phyloP scores from a whole-genome alignment of 2,797 vertebrate genomes.

The Pelobates cultripes region DNA sequence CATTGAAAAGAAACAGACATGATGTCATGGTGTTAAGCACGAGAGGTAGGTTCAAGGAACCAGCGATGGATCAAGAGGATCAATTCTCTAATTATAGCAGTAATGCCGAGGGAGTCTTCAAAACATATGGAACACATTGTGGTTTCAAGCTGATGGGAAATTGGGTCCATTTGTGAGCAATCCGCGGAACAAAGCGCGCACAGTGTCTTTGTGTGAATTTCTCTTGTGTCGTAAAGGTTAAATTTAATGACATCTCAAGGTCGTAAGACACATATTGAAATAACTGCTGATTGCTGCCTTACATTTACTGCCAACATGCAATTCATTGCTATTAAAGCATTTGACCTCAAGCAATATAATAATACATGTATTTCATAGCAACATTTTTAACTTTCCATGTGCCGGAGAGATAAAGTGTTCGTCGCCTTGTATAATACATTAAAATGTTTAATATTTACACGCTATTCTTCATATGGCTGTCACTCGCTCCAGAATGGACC shows the following conservation, averaged over 20 bases:
- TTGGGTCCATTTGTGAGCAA: slow-evolving; percentile 5
- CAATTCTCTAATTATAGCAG: neutral
- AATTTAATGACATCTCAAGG: slow-evolving; percentile 26
- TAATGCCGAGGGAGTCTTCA: neutral
- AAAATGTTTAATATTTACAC: too few relatives aligned
- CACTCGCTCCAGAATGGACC: too few relatives aligned
- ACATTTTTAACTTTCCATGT: too few relatives aligned
- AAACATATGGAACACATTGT: slow-evolving; percentile 45
- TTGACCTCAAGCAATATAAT: neutral
- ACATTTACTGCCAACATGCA: neutral
- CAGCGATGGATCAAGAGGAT: neutral
- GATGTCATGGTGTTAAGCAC: slow-evolving; percentile 9
- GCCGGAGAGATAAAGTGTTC: too few relatives aligned
- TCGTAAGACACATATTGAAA: neutral
- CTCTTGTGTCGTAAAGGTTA: neutral
- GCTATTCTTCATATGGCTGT: too few relatives aligned
- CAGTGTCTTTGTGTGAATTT: neutral
- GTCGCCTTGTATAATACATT: too few relatives aligned
- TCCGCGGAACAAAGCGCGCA: neutral
- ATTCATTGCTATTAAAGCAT: neutral
- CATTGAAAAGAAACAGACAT: slow-evolving; percentile 30
- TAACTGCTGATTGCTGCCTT: neutral
- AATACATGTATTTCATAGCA: neutral
- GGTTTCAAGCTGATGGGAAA: slow-evolving; percentile 27
- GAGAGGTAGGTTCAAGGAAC: neutral